Conservation (phyloP, 2,113 vertebrate genomes). For the Strigops habroptila region DNA sequence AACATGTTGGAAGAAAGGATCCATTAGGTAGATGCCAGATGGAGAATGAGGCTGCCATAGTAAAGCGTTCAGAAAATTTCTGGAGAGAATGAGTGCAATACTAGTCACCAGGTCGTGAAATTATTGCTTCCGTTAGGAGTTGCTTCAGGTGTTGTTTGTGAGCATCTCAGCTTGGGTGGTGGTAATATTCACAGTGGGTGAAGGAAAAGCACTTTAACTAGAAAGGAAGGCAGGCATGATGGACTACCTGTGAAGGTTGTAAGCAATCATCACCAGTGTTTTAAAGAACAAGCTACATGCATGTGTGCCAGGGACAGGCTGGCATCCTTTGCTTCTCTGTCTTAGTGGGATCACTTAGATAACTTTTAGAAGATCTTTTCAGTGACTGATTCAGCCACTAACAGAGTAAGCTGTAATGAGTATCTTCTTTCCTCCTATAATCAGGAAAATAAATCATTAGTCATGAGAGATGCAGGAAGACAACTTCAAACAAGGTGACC, state of each 20-base stretch:
- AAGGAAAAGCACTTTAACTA: not conserved
- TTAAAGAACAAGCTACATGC: not conserved
- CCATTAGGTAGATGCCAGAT: not conserved
- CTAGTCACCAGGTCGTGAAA: not conserved
- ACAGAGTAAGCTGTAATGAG: not conserved
- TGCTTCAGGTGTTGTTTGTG: not conserved
- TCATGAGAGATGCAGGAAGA: not conserved
- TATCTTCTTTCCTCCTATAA: not conserved
- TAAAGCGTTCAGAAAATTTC: not conserved
- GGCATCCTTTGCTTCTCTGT: not conserved
- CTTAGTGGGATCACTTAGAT: not conserved
- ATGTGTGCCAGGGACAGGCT: not conserved
- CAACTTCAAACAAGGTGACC: not conserved
- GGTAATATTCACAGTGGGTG: not conserved
- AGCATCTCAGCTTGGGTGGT: not conserved
- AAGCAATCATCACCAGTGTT: not conserved
- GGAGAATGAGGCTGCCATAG: not conserved
- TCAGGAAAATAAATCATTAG: not conserved
- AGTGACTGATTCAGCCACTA: not conserved
- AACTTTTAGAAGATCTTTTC: not conserved
- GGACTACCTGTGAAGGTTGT: not conserved
- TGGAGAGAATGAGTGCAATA: not conserved
- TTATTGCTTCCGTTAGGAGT: not conserved
- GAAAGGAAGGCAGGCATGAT: not conserved
- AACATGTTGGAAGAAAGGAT: not conserved